Conservation (phyloP, 2,113 vertebrate genomes). For the Promerops cafer region DNA sequence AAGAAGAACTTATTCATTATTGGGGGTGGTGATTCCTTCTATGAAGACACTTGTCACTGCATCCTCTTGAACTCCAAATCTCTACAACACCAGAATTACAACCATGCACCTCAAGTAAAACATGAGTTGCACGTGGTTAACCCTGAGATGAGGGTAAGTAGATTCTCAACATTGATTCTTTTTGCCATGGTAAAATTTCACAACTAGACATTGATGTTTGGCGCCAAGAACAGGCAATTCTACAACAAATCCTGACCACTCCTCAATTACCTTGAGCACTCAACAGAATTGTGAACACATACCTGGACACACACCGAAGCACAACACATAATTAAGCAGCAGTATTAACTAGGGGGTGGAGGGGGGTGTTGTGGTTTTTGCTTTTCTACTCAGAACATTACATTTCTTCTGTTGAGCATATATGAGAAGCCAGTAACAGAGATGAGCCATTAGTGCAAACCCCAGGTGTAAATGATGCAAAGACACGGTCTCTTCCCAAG, state of each 20-base stretch:
- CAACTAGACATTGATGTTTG: neutral
- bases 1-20: neutral
- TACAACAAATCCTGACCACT: neutral
- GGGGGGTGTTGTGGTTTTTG: rapidly evolving
- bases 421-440: neutral
- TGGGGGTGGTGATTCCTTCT: rapidly evolving
- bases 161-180: neutral
- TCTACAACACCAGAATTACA: neutral
- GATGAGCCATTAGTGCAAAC: neutral
- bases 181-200: neutral
- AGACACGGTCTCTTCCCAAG: neutral
- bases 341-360: rapidly evolving
- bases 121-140: rapidly evolving
- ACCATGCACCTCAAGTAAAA: neutral
- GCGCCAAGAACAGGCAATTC: neutral
- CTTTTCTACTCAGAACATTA: neutral
- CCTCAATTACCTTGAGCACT: neutral
- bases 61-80: neutral
- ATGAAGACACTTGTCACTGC: neutral
- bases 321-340: neutral
- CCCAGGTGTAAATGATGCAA: neutral
- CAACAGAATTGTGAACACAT: neutral
- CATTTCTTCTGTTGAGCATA: neutral
- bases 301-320: neutral
- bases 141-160: neutral